A percentile compares a stretch with the other conserved stretches of the same genome.
Evolutionary conservation across 2,888 invertebrate genomes (phyloP).

Genomic region (Oligia fasciuncula): DNA sequence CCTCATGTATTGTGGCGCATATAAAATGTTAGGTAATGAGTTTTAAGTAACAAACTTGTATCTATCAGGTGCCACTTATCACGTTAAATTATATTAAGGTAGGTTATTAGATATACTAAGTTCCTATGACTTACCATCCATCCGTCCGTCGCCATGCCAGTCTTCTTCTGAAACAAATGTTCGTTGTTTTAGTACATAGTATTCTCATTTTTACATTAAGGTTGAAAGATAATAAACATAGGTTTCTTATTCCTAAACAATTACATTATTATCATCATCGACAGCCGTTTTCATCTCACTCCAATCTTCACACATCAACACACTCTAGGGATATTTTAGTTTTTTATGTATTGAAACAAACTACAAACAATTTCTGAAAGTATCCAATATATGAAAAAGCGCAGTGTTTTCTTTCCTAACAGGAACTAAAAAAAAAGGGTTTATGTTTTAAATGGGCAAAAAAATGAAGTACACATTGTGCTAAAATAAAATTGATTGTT

Average conservation of each 20-base stretch:
- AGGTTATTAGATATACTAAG: slow-evolving; percentile 15
- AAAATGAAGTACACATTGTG: too few species aligned
- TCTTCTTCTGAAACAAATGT: slow-evolving; percentile 90
- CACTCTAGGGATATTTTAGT: background rate
- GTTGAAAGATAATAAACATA: background rate
- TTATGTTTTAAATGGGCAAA: background rate
- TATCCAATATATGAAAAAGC: background rate
- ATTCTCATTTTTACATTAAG: background rate
- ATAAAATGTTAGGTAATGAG: background rate
- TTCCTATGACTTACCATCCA: slow-evolving; percentile 81
- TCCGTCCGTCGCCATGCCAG: slow-evolving; percentile 90
- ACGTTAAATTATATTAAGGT: background rate
- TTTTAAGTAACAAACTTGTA: background rate
- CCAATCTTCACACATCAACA: background rate
- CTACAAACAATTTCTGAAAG: background rate
- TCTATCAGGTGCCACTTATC: slow-evolving; percentile 31
- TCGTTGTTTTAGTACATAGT: slow-evolving; percentile 55
- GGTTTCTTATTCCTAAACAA: background rate
- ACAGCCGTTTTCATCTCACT: background rate
- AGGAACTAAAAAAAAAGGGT: background rate
- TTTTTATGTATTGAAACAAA: background rate
- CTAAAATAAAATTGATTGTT: background rate
- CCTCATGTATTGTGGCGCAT: too few species aligned
- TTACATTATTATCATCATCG: background rate
- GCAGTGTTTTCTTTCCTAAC: background rate